phyloP scores from a whole-genome alignment of 37 sponge, comb jelly and placozoan genomes.

The Beroe ovata region DNA sequence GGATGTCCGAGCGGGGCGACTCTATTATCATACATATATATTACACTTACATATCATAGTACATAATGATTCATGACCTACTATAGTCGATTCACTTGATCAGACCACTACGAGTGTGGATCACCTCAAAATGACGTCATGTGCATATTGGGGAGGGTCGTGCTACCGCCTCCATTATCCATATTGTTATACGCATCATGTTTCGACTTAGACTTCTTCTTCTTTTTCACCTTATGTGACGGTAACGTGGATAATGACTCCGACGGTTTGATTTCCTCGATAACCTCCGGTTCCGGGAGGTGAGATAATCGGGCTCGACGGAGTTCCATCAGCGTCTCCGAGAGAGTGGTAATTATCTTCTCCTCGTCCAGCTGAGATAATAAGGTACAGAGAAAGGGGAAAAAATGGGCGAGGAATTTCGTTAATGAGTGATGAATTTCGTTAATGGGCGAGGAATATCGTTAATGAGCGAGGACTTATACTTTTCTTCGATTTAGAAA shows the following conservation, averaged over 20 bases:
- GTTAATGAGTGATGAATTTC: too few species aligned
- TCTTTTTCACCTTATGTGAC: constrained; percentile 20
- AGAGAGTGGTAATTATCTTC: constrained; percentile 36
- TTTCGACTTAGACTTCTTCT: constrained; percentile 13
- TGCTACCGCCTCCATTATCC: constrained; percentile 15
- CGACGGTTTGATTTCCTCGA: constrained; percentile 5
- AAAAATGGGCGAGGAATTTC: too few species aligned
- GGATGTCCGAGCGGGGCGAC: too few species aligned
- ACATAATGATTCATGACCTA: too few species aligned
- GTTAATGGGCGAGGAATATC: too few species aligned
- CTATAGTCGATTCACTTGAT: too few species aligned
- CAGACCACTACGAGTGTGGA: too few species aligned
- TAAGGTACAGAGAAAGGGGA: too few species aligned
- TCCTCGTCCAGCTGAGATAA: constrained; percentile 63
- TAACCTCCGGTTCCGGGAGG: not conserved
- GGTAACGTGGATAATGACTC: constrained; percentile 54
- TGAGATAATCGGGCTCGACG: constrained; percentile 8
- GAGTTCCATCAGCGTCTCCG: constrained; percentile 26
- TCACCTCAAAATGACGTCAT: constrained; percentile 58
- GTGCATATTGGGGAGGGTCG: constrained; percentile 49
- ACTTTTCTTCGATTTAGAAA: not conserved
- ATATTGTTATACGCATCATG: not conserved
- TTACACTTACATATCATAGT: not conserved
- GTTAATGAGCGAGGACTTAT: too few species aligned
- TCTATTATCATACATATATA: too few species aligned